Conservation (phyloP, 2,113 vertebrate genomes). For the Carassius gibelio region DNA sequence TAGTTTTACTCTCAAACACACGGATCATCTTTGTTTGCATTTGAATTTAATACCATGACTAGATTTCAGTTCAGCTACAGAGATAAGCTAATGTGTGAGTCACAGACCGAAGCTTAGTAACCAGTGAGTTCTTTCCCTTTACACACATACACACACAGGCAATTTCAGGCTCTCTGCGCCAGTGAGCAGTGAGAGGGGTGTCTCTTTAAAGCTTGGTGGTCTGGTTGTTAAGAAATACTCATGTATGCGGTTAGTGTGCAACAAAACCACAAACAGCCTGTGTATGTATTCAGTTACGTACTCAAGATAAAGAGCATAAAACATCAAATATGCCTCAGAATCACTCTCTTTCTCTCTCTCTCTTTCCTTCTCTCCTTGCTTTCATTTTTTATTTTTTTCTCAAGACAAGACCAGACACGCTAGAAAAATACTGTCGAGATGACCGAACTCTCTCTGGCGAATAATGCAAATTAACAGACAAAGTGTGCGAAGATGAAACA, state of each 20-base stretch:
- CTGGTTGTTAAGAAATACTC: constrained; percentile 35
- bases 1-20: not conserved
- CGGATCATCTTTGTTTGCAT: not conserved
- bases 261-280: constrained; percentile 45
- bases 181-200: constrained; percentile 16
- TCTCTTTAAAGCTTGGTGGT: constrained; percentile 28
- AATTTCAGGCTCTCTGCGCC: constrained; percentile 36
- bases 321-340: constrained; percentile 25
- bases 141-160: constrained; percentile 40
- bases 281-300: not conserved
- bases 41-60: not conserved
- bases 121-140: constrained; percentile 7
- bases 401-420: constrained; percentile 38
- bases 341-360: not conserved
- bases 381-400: not conserved
- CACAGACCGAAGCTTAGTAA: constrained; percentile 16
- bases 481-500: not conserved
- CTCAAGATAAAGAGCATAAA: constrained; percentile 39
- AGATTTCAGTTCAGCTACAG: constrained; percentile 10
- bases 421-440: constrained; percentile 41
- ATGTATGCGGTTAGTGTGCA: constrained; percentile 44
- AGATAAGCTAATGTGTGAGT: constrained; percentile 33
- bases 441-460: constrained; percentile 12
- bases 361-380: constrained; percentile 14
- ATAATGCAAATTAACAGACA: constrained; percentile 54